These are phyloP conservation scores for Stichodactyla helianthus DNA, from an alignment of 64 coral and sea anemone genomes.

Conservation along the genomic window DNA sequence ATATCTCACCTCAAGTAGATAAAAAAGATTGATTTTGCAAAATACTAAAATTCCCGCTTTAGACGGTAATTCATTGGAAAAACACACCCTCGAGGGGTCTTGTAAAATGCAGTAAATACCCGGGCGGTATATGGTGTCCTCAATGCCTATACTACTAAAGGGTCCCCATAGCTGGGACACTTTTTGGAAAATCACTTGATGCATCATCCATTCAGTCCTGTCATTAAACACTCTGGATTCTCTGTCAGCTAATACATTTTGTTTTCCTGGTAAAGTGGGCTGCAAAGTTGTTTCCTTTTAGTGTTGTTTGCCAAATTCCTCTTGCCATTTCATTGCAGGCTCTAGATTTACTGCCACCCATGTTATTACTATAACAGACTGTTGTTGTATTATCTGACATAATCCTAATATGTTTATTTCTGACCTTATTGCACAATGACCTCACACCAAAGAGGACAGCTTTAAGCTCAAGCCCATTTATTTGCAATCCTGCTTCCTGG, in stretches of 20 bases:
- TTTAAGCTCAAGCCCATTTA: constrained; percentile 33
- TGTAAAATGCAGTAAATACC: no score
- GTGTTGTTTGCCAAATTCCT: constrained; percentile 14
- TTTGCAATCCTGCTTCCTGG: neutral
- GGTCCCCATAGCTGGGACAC: no score
- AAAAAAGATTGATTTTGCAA: no score
- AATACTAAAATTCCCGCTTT: no score
- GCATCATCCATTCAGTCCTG: neutral
- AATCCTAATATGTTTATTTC: constrained; percentile 2
- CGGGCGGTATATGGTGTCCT: no score
- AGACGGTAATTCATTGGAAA: no score
- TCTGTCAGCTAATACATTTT: constrained; percentile 13
- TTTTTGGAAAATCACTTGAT: no score
- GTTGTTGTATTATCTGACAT: constrained; percentile 21
- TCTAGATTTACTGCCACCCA: constrained; percentile 25
- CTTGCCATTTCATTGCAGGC: constrained; percentile 1
- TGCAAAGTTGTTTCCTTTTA: neutral
- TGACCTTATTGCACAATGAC: constrained; percentile 21
- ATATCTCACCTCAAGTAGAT: no score
- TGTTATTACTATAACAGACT: constrained; percentile 37
- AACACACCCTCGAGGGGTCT: no score
- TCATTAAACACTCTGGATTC: constrained; percentile 29
- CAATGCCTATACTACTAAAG: no score
- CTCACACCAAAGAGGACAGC: constrained; percentile 29
- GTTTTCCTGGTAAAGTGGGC: constrained; percentile 17